Evolutionary conservation across 2,888 invertebrate species (phyloP).

Genomic region (Polydrusus tereticollis): DNA sequence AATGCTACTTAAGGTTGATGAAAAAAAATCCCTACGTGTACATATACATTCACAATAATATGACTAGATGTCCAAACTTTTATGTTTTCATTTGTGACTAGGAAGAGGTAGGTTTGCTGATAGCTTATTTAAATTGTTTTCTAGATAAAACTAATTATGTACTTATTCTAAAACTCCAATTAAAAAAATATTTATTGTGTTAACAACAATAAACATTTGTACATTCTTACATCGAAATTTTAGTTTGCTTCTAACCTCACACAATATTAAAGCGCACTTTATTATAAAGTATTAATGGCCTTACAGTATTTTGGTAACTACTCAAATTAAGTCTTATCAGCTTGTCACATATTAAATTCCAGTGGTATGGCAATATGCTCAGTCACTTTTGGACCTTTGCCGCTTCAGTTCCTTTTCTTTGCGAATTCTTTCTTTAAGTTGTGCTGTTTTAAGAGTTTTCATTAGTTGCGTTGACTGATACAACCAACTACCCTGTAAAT

Average conservation of each 20-base stretch:
- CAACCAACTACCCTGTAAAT: conserved; percentile 86
- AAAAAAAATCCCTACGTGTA: no score
- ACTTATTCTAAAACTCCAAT: background rate
- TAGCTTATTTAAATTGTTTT: conserved; percentile 4
- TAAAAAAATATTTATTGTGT: background rate
- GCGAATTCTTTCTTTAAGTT: conserved; percentile 73
- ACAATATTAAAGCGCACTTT: conserved; percentile 19
- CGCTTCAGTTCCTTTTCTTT: conserved; percentile 58
- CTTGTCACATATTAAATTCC: conserved; percentile 3
- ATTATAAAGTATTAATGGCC: conserved; percentile 32
- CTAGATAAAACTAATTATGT: background rate
- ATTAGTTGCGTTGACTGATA: conserved; percentile 91
- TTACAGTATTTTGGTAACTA: conserved; percentile 25
- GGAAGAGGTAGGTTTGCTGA: background rate
- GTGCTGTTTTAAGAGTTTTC: conserved; percentile 86
- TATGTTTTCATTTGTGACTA: background rate
- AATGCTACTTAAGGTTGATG: no score
- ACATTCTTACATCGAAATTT: background rate
- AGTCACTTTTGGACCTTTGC: conserved; percentile 50
- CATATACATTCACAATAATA: no score
- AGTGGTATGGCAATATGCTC: conserved; percentile 17
- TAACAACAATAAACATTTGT: background rate
- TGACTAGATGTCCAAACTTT: conserved; percentile 3
- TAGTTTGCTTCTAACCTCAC: background rate
- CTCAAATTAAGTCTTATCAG: conserved; percentile 32